These are phyloP conservation scores for Scaptodrosophila latifasciaeformis DNA, from an alignment of 2,888 invertebrate genomes.

Conservation along the genomic window DNA sequence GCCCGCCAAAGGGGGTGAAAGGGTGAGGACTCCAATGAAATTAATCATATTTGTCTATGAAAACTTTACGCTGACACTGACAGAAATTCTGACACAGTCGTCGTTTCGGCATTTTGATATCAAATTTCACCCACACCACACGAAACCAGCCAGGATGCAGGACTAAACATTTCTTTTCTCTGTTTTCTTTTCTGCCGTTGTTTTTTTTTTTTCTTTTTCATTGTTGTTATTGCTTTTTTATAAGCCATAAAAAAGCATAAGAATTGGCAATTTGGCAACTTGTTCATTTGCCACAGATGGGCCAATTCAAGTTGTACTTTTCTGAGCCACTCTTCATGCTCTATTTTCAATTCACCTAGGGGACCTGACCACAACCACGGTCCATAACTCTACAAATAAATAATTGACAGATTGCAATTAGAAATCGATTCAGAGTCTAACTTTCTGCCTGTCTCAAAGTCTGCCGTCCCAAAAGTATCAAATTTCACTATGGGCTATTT, in stretches of 20 bases:
- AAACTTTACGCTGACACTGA: slow-evolving; percentile 16
- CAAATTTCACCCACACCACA: slow-evolving; percentile 12
- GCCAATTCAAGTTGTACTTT: slow-evolving; percentile 51
- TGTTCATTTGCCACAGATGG: slow-evolving; percentile 61
- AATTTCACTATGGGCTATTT: slow-evolving; percentile 42
- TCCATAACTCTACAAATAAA: slow-evolving; percentile 7
- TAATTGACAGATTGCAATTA: slow-evolving; percentile 68
- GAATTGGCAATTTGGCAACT: slow-evolving; percentile 51
- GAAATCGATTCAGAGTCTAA: slow-evolving; percentile 55
- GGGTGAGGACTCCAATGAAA: slow-evolving; percentile 19
- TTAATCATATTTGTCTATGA: slow-evolving; percentile 52
- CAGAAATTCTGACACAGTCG: not conserved
- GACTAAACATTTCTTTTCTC: not conserved
- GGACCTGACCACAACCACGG: not conserved
- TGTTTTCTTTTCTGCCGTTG: not conserved
- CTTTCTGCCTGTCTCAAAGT: slow-evolving; percentile 12
- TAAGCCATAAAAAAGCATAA: slow-evolving; percentile 54
- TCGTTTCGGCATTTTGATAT: slow-evolving; percentile 4
- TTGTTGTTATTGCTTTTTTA: slow-evolving; percentile 62
- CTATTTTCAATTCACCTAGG: not conserved
- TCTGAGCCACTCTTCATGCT: too few species aligned
- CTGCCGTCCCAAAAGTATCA: slow-evolving; percentile 47
- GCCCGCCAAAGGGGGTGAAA: not conserved
- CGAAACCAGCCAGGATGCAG: not conserved
- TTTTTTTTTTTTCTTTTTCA: not conserved